Evolutionary conservation across 2,797 vertebrate genomes (phyloP).

Genomic region (Babyrousa celebensis): DNA sequence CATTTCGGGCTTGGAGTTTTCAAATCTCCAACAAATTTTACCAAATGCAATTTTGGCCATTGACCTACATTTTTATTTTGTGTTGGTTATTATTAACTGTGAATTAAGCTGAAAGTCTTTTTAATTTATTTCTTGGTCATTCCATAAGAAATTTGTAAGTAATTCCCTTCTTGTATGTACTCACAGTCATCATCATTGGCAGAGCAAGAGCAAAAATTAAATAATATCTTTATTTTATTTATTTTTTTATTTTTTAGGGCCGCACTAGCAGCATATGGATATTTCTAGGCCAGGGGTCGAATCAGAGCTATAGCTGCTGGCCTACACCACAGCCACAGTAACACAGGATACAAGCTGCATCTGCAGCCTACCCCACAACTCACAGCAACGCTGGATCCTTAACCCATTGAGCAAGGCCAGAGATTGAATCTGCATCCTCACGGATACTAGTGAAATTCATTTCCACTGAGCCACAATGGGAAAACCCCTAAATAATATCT

Average conservation of each 20-base stretch:
- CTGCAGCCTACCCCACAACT: too few relatives aligned
- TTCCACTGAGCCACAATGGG: too few relatives aligned
- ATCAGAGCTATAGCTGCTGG: too few relatives aligned
- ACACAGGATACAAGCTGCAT: too few relatives aligned
- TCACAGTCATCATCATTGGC: neutral
- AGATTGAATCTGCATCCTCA: too few relatives aligned
- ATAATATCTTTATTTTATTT: neutral
- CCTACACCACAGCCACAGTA: too few relatives aligned
- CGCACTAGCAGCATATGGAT: too few relatives aligned
- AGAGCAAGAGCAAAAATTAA: constrained; percentile 35
- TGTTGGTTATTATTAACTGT: constrained; percentile 32
- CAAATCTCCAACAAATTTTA: constrained; percentile 17
- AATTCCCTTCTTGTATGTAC: neutral
- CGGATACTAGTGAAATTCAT: too few relatives aligned
- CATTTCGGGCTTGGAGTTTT: neutral
- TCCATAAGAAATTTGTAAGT: neutral
- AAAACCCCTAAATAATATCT: neutral
- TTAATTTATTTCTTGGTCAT: constrained; percentile 59
- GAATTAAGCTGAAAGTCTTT: constrained; percentile 42
- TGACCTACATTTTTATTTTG: constrained; percentile 45
- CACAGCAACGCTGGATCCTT: too few relatives aligned
- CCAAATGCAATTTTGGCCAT: neutral
- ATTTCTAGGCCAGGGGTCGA: too few relatives aligned
- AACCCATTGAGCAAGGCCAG: too few relatives aligned
- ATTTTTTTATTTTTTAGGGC: too few relatives aligned